These are phyloP conservation scores for Pocillopora meandrina DNA, from an alignment of 92 coral and sea anemone species.

Conservation along the genomic window DNA sequence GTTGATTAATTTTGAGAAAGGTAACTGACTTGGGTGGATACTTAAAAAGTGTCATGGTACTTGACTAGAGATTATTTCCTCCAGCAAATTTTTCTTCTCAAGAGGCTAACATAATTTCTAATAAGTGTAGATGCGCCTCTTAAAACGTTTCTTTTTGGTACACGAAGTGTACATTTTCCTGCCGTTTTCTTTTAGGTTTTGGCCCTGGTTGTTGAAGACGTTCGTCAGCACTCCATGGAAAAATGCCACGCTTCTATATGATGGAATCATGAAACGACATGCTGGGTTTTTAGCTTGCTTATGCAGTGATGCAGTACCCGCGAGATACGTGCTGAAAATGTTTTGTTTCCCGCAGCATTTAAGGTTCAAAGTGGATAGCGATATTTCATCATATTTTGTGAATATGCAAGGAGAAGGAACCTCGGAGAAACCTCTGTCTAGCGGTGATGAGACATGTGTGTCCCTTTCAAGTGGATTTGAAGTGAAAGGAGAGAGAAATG, in stretches of 20 bases:
- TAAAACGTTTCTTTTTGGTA: too few species aligned
- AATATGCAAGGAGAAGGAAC: slow-evolving; percentile 9
- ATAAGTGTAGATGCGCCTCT: too few species aligned
- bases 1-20: too few species aligned
- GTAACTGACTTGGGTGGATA: too few species aligned
- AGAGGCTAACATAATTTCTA: too few species aligned
- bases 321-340: neutral
- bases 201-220: neutral
- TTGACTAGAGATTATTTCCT: too few species aligned
- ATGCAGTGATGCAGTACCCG: neutral
- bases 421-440: neutral
- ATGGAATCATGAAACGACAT: neutral
- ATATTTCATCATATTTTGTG: neutral
- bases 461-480: neutral
- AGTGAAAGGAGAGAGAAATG: neutral
- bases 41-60: too few species aligned
- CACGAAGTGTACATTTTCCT: too few species aligned
- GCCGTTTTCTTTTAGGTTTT: neutral
- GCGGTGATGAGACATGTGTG: neutral
- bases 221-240: neutral
- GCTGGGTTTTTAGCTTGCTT: slow-evolving; percentile 5
- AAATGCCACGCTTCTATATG: neutral
- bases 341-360: neutral
- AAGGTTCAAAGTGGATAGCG: neutral
- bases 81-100: too few species aligned